Evolutionary conservation across 2,113 vertebrate species (phyloP), one percentile per base, ranked within the genome.

Genomic region (Poicephalus gulielmi): DNA sequence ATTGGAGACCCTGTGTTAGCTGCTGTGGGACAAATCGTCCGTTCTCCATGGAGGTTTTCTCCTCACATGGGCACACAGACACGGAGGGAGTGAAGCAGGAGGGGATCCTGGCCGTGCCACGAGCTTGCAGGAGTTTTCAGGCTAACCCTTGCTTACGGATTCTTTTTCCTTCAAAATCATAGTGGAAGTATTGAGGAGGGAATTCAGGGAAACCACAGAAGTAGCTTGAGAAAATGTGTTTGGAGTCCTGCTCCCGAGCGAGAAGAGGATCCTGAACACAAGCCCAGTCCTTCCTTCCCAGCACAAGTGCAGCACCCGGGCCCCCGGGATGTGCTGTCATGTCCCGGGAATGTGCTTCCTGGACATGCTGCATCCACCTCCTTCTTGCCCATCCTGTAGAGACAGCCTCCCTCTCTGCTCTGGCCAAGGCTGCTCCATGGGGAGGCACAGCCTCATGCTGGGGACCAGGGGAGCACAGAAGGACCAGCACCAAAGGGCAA

Each of bases 271-370:
- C 37, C 82, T 93, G 92, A 93, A 86, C 18, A 12, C 52, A 20
- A 93, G 92, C 82, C 94, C 94, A 94, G 90, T 85, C 66, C 70
- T 87, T 85, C 85, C 82, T 88, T 82, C 83, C 57, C 90, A 41
- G 82, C 74, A 64, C 70, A 82, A 94, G 78, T 23, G 43, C 74
- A 91, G 87, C 81, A 63, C 44, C 43, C 0, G 0, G 41, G 47
- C 67, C 79, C 50, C 46, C 0, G 78, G 95, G 89, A 86, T 74
- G 81, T 35, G 60, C 68, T 0, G 37, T 94, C 93, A 92, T 6
- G 13, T 57, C 66, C 87, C 1, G 1, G 87, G 95, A 96, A 96
- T 93, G 95, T 74, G 74, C 43, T 96, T 95, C 78, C 92, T 90
- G 90, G 69, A 81, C 52, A 30, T 0, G 3, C 74, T 68, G 70